A percentile compares a stretch with the other conserved stretches of the same genome.
phyloP scores from a whole-genome alignment of 2,797 vertebrate species.

The Parotocinclus haroldoi region DNA sequence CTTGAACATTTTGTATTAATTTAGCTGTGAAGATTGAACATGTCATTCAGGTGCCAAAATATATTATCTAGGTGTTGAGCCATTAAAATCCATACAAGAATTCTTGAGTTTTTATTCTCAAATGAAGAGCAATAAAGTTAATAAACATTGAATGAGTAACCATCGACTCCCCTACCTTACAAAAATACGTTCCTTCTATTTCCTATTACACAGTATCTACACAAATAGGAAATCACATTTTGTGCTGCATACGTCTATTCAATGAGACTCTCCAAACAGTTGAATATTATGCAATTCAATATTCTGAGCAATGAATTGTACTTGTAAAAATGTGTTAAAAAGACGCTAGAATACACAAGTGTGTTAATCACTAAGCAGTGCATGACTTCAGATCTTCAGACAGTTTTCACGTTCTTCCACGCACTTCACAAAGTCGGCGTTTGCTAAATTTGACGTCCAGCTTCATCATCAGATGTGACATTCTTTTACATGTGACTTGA shows the following conservation, averaged over 20 bases:
- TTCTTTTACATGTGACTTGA: slow-evolving; percentile 10
- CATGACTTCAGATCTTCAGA: background rate
- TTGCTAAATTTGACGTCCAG: background rate
- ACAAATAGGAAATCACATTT: slow-evolving; percentile 55
- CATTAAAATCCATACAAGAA: too few relatives aligned
- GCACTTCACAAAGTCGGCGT: background rate
- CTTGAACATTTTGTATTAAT: too few relatives aligned
- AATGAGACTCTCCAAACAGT: too few relatives aligned
- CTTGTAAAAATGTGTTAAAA: background rate
- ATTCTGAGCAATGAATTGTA: slow-evolving; percentile 8
- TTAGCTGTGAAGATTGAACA: too few relatives aligned
- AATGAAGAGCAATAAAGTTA: too few relatives aligned
- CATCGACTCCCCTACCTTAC: slow-evolving; percentile 63
- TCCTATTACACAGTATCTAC: slow-evolving; percentile 77
- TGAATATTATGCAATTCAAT: slow-evolving; percentile 28
- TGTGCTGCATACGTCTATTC: slow-evolving; percentile 30
- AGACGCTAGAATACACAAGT: slow-evolving; percentile 1
- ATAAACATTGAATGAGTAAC: slow-evolving; percentile 43
- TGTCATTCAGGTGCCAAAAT: too few relatives aligned
- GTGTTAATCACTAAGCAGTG: background rate
- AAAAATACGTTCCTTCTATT: slow-evolving; percentile 72
- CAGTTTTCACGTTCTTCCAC: background rate
- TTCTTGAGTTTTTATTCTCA: too few relatives aligned
- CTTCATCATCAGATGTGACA: slow-evolving; percentile 1
- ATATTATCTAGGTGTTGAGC: too few relatives aligned